Base-by-base conservation (phyloP, 2,888 invertebrate genomes). In the Pammene fasciana region DNA sequence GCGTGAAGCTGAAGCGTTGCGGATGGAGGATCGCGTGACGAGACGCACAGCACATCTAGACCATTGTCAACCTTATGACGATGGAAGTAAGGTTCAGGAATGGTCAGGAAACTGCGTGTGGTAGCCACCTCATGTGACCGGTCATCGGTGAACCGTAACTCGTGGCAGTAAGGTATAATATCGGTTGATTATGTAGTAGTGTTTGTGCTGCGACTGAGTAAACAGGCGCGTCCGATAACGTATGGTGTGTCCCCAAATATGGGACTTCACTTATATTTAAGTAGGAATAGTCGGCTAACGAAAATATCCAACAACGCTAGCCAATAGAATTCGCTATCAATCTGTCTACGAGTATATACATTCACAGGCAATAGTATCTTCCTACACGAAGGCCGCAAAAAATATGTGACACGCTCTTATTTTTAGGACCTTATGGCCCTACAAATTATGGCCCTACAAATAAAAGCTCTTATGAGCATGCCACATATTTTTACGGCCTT, bases 1-100 rank as follows among this genome's bases (percentile, higher is more conserved):
- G 71, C 73, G 74, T 75, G 68, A 77, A 78, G 74, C 73, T 75
- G 68, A 77, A 78, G 74, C 73, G 74, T 75, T 71, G 64, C 77
- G 68, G 75, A 76, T 75, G 71, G 65, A 26, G 66, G 65, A 65
- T 68, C 71, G 71, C 70, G 61, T 71, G 72, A 65, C 68, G 71
- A 67, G 60, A 50, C 14, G 52, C 56, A 14, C 34, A 38, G 36
- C 2, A 11, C 16, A 18, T 5, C 5, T 3, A 9, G 48, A 26
- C 5, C 14, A 38, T 38, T 7, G 0, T 16, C 8, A 10, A 48
- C 48, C 16, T 48, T 48, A 18, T 16, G 2, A 4, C 16, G 3
- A 1, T 26, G 7, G 16, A 3, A 48, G 16, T 48, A 48, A 48
- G 10, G 48, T 16, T 13, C 13, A 38, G 7, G 6, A 9, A 38